Base-by-base conservation (phyloP, 35 echinoderm and acorn worm genomes). In the Anneissia japonica region DNA sequence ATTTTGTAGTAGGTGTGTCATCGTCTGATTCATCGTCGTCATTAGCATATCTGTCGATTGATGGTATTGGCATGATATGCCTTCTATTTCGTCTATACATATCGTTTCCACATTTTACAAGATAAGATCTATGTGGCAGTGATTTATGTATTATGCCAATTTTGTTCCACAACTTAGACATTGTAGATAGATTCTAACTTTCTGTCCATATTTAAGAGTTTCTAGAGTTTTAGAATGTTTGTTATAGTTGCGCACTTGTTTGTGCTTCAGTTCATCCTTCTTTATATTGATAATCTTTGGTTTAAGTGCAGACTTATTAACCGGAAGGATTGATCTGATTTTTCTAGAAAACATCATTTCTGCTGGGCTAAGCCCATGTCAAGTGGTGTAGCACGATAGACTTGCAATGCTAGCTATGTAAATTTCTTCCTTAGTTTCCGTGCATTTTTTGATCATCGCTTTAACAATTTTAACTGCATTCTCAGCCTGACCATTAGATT, bases 401-500 rank as follows among this genome's bases (percentile, higher is more conserved):
- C 23, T 14, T 88, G 37, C 6, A 92, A 45, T 38, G 32, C 86
- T 36, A n/a, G n/a, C n/a, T n/a, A 32, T 78, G 36, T 31, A 76
- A 28, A 80, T 30, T 36, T 93, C n/a, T n/a, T n/a, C n/a, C n/a
- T n/a, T n/a, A n/a, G n/a, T n/a, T 10, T 76, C 84, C 32, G 37
- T 37, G 4, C 29, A 32, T 40, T 93, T 93, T 29, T 93, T 89
- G 30, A 93, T 34, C 14, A 93, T 13, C 2, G 13, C 36, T 38
- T 93, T 86, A 4, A 89, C 56, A 36, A 77, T 89, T 85, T 84
- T 80, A 19, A 88, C 82, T 46, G 87, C 32, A 14, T 82, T 73
- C 82, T 89, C 87, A 64, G 82, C 82, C 11, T 81, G 33, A 36
- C 94, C 87, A 90, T 97, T 96, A 0, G 90, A 89, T n/a, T 92